These are phyloP conservation scores for Salvelinus namaycush DNA, from an alignment of 2,113 vertebrate species.

Conservation along the genomic window DNA sequence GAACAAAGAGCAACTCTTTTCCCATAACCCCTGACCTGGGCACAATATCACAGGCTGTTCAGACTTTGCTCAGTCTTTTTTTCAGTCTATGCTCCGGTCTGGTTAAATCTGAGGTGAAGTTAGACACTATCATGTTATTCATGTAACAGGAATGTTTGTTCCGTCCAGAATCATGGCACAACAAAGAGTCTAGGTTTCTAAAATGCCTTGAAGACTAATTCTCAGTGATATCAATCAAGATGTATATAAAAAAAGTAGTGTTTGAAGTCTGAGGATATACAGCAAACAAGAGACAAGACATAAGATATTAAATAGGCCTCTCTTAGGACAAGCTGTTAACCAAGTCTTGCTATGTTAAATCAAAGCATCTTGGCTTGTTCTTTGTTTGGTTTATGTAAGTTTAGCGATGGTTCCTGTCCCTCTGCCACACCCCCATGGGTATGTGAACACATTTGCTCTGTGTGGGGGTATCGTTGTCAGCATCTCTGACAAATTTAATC, in stretches of 20 bases:
- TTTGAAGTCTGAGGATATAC: not conserved
- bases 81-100: not conserved
- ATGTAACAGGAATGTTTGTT: not conserved
- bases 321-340: not conserved
- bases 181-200: not conserved
- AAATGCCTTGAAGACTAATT: not conserved
- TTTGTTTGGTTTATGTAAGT: not conserved
- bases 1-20: not conserved
- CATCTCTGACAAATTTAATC: no score
- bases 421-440: not conserved
- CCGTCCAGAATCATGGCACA: not conserved
- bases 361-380: not conserved
- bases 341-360: no score
- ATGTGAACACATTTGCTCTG: no score
- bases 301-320: not conserved
- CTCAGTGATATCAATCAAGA: not conserved
- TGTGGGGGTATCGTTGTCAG: no score
- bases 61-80: not conserved
- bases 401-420: not conserved
- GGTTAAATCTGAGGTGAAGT: not conserved
- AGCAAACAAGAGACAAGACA: not conserved
- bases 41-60: not conserved
- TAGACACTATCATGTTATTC: not conserved
- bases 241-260: not conserved
- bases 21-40: not conserved